Conservation (phyloP, 2,888 invertebrate genomes). For the Didymodactylos carnosus region DNA sequence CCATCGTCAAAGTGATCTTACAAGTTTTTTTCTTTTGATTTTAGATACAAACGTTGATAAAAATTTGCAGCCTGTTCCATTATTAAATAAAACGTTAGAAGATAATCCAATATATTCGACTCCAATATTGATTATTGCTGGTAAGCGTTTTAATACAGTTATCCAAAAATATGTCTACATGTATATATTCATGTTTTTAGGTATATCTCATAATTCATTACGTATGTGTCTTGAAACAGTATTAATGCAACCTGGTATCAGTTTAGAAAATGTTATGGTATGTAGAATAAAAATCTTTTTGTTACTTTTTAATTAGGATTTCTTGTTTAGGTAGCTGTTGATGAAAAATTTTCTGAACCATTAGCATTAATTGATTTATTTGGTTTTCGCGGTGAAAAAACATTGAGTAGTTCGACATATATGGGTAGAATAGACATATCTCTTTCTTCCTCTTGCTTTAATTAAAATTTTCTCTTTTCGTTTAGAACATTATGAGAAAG, state of each 20-base stretch:
- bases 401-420: conserved; percentile 27
- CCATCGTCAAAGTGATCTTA: too few relatives aligned
- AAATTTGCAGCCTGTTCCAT: conserved; percentile 26
- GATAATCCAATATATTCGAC: conserved; percentile 32
- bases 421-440: conserved; percentile 17
- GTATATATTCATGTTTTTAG: conserved; percentile 18
- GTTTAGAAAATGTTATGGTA: conserved; percentile 34
- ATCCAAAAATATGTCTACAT: neutral
- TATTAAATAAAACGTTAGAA: conserved; percentile 25
- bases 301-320: neutral
- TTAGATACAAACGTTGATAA: conserved; percentile 31
- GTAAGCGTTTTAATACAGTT: conserved; percentile 18
- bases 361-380: conserved; percentile 32
- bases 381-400: conserved; percentile 26
- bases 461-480: conserved; percentile 16
- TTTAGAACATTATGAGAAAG: conserved; percentile 29
- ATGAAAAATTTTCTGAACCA: conserved; percentile 33
- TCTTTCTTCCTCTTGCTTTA: conserved; percentile 1
- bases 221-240: conserved; percentile 37
- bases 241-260: conserved; percentile 39
- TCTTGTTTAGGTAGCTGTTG: conserved; percentile 24
- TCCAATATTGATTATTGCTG: conserved; percentile 36
- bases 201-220: conserved; percentile 32
- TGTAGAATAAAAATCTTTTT: conserved; percentile 13
- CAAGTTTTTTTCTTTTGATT: neutral